Evolutionary conservation across 2,797 vertebrate genomes (phyloP).

Genomic region (Spinibarbus caldwelli): DNA sequence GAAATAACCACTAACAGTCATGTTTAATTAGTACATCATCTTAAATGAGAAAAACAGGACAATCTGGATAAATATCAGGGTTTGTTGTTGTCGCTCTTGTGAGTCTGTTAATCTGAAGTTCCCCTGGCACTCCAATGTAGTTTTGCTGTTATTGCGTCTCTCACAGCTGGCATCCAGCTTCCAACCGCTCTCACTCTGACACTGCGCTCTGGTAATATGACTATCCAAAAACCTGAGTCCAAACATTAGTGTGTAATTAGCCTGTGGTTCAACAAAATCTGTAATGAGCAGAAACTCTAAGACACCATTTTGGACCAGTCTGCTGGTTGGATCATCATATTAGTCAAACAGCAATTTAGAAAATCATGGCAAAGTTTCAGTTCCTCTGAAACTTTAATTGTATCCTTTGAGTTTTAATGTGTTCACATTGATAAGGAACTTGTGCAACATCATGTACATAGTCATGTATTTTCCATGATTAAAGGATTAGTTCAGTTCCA

Average conservation of each 20-base stretch:
- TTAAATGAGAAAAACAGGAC: constrained; percentile 71
- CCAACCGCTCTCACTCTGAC: constrained; percentile 57
- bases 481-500: neutral
- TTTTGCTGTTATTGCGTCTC: constrained; percentile 73
- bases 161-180: constrained; percentile 59
- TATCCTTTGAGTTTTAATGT: neutral
- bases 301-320: constrained; percentile 37
- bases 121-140: constrained; percentile 66
- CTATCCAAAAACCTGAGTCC: constrained; percentile 44
- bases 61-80: constrained; percentile 63
- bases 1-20: constrained; percentile 8
- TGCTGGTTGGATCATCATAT: constrained; percentile 31
- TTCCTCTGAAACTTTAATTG: neutral
- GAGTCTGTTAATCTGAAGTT: constrained; percentile 70
- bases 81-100: constrained; percentile 70
- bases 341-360: constrained; percentile 16
- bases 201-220: constrained; percentile 38
- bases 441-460: neutral
- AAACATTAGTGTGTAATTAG: constrained; percentile 58
- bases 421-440: neutral
- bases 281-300: constrained; percentile 52
- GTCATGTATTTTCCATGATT: neutral
- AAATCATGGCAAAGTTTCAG: neutral
- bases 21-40: constrained; percentile 60
- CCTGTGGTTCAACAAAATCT: constrained; percentile 47